phyloP scores from a whole-genome alignment of 2,797 vertebrate species.

The Pantherophis alleghaniensis region DNA sequence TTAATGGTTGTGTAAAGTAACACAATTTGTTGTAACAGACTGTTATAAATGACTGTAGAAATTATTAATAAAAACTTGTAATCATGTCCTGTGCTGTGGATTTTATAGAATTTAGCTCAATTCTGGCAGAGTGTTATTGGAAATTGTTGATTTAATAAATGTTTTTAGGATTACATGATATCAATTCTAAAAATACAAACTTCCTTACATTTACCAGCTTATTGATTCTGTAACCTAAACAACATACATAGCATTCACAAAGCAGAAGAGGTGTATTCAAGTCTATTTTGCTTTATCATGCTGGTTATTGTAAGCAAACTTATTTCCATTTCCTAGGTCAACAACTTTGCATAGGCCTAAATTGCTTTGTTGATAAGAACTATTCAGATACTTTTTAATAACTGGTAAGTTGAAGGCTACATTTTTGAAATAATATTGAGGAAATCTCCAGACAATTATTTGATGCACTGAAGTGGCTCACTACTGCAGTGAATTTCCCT shows the following conservation, averaged over 20 bases:
- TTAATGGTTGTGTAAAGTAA: conserved; percentile 17
- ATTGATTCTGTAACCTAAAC: neutral
- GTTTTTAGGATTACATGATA: neutral
- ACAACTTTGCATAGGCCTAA: neutral
- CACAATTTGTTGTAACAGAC: neutral
- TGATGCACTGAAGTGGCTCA: neutral
- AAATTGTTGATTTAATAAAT: neutral
- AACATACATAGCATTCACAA: neutral
- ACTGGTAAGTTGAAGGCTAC: neutral
- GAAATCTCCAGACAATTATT: neutral
- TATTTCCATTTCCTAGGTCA: neutral
- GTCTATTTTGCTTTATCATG: neutral
- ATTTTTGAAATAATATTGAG: neutral
- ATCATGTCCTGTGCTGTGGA: neutral
- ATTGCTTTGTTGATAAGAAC: neutral
- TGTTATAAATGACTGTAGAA: conserved; percentile 35
- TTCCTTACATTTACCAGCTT: neutral
- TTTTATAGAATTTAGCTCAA: conserved; percentile 10
- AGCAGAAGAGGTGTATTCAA: neutral
- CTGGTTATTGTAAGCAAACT: neutral
- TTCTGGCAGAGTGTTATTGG: neutral
- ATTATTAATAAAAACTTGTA: conserved; percentile 56
- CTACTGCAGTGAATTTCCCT: neutral
- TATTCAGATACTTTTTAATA: neutral
- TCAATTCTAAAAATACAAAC: neutral